Evolutionary conservation across 2,113 vertebrate genomes (phyloP).

Genomic region (Elanus axillaris): DNA sequence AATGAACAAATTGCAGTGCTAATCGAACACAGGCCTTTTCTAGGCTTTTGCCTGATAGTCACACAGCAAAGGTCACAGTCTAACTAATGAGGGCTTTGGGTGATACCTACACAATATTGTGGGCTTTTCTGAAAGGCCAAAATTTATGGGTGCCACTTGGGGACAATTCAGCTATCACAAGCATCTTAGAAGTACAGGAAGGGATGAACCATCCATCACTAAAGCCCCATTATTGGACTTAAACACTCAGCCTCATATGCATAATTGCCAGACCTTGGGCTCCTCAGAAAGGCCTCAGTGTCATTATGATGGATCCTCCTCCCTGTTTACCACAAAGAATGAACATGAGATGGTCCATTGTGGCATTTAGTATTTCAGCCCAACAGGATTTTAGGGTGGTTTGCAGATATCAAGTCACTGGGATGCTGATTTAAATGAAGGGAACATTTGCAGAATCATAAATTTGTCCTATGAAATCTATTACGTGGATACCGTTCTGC

Average conservation of each 20-base stretch:
- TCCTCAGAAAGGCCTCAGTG: slow-evolving; percentile 59
- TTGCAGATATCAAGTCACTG: slow-evolving; percentile 59
- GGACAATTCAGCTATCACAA: slow-evolving; percentile 62
- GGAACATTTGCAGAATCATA: slow-evolving; percentile 62
- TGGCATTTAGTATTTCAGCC: slow-evolving; percentile 59
- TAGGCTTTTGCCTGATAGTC: slow-evolving; percentile 66
- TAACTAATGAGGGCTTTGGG: slow-evolving; percentile 74
- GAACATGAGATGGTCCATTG: slow-evolving; percentile 49
- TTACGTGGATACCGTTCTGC: slow-evolving; percentile 24
- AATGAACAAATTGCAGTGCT: slow-evolving; percentile 77
- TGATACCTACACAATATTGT: slow-evolving; percentile 65
- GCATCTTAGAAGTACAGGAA: slow-evolving; percentile 62
- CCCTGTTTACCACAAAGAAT: slow-evolving; percentile 63
- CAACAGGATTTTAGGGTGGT: slow-evolving; percentile 62
- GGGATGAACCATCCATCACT: slow-evolving; percentile 51
- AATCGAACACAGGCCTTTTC: slow-evolving; percentile 69
- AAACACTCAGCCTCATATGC: slow-evolving; percentile 55
- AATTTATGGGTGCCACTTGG: slow-evolving; percentile 70
- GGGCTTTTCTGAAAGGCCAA: slow-evolving; percentile 69
- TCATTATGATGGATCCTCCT: slow-evolving; percentile 69
- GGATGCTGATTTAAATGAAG: slow-evolving; percentile 56
- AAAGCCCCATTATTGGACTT: slow-evolving; percentile 57
- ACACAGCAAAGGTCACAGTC: slow-evolving; percentile 72
- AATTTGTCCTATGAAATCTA: slow-evolving; percentile 59
- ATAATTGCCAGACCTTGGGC: slow-evolving; percentile 56